These are phyloP conservation scores for Anoplolepis gracilipes DNA, from an alignment of 1,140 invertebrate genomes.

Conservation along the genomic window DNA sequence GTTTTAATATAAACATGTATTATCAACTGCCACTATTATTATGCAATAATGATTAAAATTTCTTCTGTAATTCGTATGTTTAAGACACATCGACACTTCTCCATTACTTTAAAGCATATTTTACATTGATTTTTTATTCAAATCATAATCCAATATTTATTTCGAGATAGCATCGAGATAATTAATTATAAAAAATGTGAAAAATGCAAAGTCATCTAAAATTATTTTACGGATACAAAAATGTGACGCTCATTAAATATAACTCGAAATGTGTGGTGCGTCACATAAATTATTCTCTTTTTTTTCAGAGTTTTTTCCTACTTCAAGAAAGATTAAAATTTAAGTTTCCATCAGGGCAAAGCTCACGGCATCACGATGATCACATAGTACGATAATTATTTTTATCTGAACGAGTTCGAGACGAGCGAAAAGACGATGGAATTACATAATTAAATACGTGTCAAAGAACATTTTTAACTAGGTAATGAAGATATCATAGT, in stretches of 20 bases:
- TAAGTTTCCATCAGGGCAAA: neutral
- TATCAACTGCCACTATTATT: slow-evolving; percentile 4
- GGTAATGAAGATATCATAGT: slow-evolving; percentile 14
- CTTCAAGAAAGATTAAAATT: neutral
- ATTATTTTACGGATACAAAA: neutral
- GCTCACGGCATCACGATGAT: neutral
- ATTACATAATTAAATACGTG: slow-evolving; percentile 55
- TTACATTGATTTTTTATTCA: neutral
- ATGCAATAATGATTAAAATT: neutral
- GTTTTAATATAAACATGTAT: neutral
- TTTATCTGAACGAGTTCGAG: slow-evolving; percentile 9
- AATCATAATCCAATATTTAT: neutral
- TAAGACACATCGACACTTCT: neutral
- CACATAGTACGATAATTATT: neutral
- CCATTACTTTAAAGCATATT: neutral
- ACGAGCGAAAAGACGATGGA: neutral
- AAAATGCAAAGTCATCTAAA: neutral
- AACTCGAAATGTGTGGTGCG: neutral
- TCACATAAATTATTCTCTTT: neutral
- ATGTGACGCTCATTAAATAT: neutral
- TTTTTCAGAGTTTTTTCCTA: neutral
- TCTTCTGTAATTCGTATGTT: neutral
- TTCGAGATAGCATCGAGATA: neutral
- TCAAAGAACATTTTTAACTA: slow-evolving; percentile 43
- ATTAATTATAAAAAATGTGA: neutral